Percentiles rank a stretch among this genome's conserved stretches.
phyloP scores from a whole-genome alignment of 2,113 vertebrate genomes.

The Hippocampus zosterae region DNA sequence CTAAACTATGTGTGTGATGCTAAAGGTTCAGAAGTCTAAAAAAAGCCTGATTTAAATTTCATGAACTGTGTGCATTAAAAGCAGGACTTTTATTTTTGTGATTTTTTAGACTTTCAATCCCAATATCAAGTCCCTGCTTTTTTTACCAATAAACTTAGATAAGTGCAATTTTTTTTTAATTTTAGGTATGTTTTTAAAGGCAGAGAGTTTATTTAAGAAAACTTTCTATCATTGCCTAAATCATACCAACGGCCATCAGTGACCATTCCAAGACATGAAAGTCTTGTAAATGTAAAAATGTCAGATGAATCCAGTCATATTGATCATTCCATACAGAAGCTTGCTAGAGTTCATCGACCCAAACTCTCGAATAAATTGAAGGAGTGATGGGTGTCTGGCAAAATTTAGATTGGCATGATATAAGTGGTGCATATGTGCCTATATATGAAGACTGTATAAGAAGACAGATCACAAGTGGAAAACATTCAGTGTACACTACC shows the following conservation, averaged over 20 bases:
- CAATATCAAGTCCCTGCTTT: background rate
- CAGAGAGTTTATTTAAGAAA: background rate
- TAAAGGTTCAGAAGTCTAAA: conserved; percentile 31
- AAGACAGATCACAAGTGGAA: background rate
- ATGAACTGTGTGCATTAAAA: conserved; percentile 20
- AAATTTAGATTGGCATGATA: background rate
- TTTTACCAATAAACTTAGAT: background rate
- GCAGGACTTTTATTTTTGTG: background rate
- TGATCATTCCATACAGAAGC: background rate
- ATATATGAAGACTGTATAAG: background rate
- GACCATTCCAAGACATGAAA: background rate
- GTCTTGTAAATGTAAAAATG: background rate
- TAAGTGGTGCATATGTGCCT: background rate
- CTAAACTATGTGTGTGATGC: conserved; percentile 22
- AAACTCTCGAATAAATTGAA: background rate
- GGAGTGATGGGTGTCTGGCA: background rate
- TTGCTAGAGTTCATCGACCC: background rate
- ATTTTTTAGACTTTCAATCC: background rate
- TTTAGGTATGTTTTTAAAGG: background rate
- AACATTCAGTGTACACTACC: background rate
- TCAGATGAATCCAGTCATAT: background rate
- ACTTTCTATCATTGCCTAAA: background rate
- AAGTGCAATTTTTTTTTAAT: too few species aligned
- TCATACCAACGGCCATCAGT: background rate
- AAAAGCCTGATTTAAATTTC: conserved; percentile 5